Evolutionary conservation across 1,140 invertebrate species (phyloP), one percentile per base, ranked within the genome.

Genomic region (Meteorus sp.): DNA sequence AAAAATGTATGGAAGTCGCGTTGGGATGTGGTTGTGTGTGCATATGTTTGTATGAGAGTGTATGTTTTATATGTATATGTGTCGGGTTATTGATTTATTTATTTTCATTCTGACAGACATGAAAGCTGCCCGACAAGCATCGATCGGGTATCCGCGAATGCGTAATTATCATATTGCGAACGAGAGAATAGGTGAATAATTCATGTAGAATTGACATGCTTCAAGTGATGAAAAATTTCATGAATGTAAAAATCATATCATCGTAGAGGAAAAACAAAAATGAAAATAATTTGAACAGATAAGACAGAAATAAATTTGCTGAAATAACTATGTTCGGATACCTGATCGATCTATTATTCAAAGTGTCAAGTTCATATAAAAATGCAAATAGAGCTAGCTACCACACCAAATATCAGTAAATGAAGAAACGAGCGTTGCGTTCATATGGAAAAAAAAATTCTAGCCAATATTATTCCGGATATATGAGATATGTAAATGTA

Each of bases 351-450:
- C 44, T 47, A 6, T 47, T 25, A 25, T 39, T 39, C 13, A 29
- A 44, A 19, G 41, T 19, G 41, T 47, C 11, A 47, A 47, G 9
- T 47, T 47, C 27, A 13, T 25, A 20, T 44, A 19, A 6, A 5
- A 47, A 25, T 47, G 44, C 44, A 25, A n/a, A 47, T 47, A 47
- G 44, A 39, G 13, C 22, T n/a, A n/a, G n/a, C n/a, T 47, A 47
- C 44, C 44, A 47, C 44, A 47, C 44, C 44, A 47, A n/a, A 19
- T 44, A 44, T 44, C 41, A 44, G 41, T 44, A 19, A 44, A n/a
- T n/a, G n/a, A n/a, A n/a, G n/a, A n/a, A n/a, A n/a, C n/a, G n/a
- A n/a, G n/a, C n/a, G n/a, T n/a, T n/a, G n/a, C n/a, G n/a, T n/a
- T n/a, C n/a, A n/a, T n/a, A n/a, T n/a, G n/a, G n/a, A n/a, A n/a